Evolutionary conservation across 1,140 invertebrate species (phyloP), one percentile per base, ranked within the genome.

Genomic region (Pseudoatta argentina): DNA sequence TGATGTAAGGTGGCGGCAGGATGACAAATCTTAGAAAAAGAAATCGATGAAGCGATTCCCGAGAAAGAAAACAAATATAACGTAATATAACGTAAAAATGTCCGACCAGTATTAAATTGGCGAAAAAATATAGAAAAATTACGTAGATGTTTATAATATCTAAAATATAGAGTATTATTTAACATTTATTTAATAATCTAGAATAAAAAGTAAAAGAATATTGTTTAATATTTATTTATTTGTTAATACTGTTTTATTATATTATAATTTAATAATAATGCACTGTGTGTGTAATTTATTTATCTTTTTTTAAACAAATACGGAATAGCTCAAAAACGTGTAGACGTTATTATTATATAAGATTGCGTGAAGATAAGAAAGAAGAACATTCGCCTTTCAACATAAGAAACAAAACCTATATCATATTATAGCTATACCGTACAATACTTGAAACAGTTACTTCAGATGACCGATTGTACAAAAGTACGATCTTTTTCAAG

Each of bases 401-500:
- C 24, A 51, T 4, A 30, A 12, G 7, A 78, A 30, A 51, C 12
- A 48, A 66, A 78, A 75, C 12, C 24, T 51, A 4, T 51, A 61
- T 76, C 63, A 44, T 48, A 48, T 39, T 18, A 14, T 48, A 48
- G 16, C 24, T 64, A n/a, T 64, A 55, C 30, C n/a, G 77, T 57
- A 3, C 21, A 12, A 81, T 55, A 39, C 61, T 81, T 24, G 77
- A 81, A 81, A n/a, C 77, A 81, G 64, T 81, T 81, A 81, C 64
- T 71, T 81, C 21, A 16, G 30, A 81, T 81, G 64, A 81, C 77
- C 77, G 16, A 81, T 81, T 30, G n/a, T 55, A 81, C 57, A 81
- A 81, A 81, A 81, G 77, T 78, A 78, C 59, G 39, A 78, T 51
- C 30, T 34, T 21, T 18, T 30, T 71, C 44, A 39, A 69, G 53